A percentile compares a stretch with the other conserved stretches of the same genome.
phyloP scores from a whole-genome alignment of 2,888 invertebrate species.

The Phaonia tiefii region DNA sequence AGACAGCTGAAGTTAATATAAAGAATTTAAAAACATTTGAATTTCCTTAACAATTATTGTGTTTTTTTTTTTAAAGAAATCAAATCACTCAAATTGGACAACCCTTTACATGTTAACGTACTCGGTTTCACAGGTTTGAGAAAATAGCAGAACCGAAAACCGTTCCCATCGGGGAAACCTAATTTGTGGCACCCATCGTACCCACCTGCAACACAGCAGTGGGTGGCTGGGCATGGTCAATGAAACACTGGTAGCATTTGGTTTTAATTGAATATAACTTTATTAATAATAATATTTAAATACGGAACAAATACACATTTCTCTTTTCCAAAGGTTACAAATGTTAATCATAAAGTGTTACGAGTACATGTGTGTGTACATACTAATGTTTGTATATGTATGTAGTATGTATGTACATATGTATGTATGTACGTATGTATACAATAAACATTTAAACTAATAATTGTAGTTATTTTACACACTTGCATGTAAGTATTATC shows the following conservation, averaged over 20 bases:
- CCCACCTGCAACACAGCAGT: no score
- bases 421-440: slow-evolving; percentile 36
- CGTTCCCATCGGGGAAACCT: no score
- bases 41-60: no score
- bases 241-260: background rate
- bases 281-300: slow-evolving; percentile 65
- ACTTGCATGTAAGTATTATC: background rate
- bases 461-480: slow-evolving; percentile 37
- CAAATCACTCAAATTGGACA: no score
- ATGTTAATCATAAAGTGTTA: slow-evolving; percentile 66
- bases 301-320: slow-evolving; percentile 67
- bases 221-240: no score
- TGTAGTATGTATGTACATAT: slow-evolving; percentile 31
- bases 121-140: no score
- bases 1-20: no score
- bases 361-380: slow-evolving; percentile 19
- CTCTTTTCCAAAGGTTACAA: slow-evolving; percentile 62
- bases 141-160: no score
- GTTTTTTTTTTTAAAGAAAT: no score
- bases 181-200: no score
- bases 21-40: no score
- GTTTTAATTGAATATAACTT: slow-evolving; percentile 61
- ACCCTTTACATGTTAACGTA: no score
- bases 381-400: slow-evolving; percentile 39
- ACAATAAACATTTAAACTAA: slow-evolving; percentile 64